These are phyloP conservation scores for Sternarchorhynchus goeldii DNA, from an alignment of 2,797 vertebrate species.

Conservation along the genomic window DNA sequence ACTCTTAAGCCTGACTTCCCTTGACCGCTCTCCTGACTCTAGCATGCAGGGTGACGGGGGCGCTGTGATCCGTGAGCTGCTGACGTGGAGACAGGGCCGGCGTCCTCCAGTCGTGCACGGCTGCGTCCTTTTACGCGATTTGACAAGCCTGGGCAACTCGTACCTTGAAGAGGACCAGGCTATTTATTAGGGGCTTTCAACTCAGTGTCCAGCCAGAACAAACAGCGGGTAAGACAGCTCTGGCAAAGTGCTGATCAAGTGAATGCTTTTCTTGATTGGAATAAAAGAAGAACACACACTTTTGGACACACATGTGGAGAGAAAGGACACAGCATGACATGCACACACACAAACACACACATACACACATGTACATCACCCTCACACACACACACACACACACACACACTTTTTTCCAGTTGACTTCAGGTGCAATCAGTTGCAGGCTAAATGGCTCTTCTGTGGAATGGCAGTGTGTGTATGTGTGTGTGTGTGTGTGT, in stretches of 20 bases:
- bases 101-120: slow-evolving; percentile 57
- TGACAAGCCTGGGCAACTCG: slow-evolving; percentile 79
- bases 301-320: slow-evolving; percentile 8
- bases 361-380: neutral
- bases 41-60: neutral
- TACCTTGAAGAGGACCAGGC: slow-evolving; percentile 65
- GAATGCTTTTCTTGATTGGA: slow-evolving; percentile 74
- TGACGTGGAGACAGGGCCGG: slow-evolving; percentile 35
- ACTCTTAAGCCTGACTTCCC: slow-evolving; percentile 25
- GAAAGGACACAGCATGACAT: neutral
- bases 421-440: slow-evolving; percentile 74
- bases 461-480: slow-evolving; percentile 9
- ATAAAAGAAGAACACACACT: slow-evolving; percentile 60
- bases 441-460: slow-evolving; percentile 63
- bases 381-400: slow-evolving; percentile 8
- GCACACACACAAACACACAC: slow-evolving; percentile 18
- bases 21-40: slow-evolving; percentile 7
- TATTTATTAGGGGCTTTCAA: slow-evolving; percentile 81
- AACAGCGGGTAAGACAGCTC: slow-evolving; percentile 75
- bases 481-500: slow-evolving; percentile 5
- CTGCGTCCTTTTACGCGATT: slow-evolving; percentile 76
- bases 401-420: slow-evolving; percentile 62
- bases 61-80: slow-evolving; percentile 52
- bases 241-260: slow-evolving; percentile 77
- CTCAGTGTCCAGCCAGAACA: slow-evolving; percentile 77